A percentile compares a stretch with the other conserved stretches of the same genome.
phyloP scores from a whole-genome alignment of 2,888 invertebrate genomes.

The Priocnemis perturbator region DNA sequence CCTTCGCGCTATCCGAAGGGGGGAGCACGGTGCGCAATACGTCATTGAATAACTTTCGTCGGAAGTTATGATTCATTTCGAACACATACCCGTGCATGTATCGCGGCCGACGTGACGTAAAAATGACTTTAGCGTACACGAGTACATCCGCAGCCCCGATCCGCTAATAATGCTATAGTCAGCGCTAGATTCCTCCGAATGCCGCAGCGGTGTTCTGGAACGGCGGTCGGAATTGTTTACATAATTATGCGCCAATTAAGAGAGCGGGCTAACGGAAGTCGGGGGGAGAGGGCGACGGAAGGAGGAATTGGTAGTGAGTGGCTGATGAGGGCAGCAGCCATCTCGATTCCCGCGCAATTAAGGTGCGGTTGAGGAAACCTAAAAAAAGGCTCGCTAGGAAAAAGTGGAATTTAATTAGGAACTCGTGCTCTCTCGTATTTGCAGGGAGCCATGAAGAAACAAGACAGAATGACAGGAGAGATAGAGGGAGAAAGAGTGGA shows the following conservation, averaged over 20 bases:
- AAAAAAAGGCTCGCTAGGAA: conserved; percentile 63
- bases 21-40: not conserved
- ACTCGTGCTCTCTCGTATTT: conserved; percentile 67
- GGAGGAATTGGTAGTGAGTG: conserved; percentile 44
- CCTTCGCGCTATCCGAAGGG: not conserved
- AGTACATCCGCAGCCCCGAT: too few species aligned
- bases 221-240: conserved; percentile 66
- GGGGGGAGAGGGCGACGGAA: conserved; percentile 29
- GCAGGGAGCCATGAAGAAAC: conserved; percentile 69
- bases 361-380: conserved; percentile 72
- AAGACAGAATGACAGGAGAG: conserved; percentile 42
- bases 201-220: conserved; percentile 17
- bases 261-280: conserved; percentile 53
- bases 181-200: too few species aligned
- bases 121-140: too few species aligned
- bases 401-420: conserved; percentile 74
- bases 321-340: conserved; percentile 58
- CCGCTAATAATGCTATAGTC: too few species aligned
- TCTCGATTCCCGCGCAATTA: conserved; percentile 70
- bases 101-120: too few species aligned
- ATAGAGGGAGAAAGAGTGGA: conserved; percentile 24
- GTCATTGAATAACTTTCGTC: not conserved
- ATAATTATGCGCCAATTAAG: conserved; percentile 74
- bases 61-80: too few species aligned
- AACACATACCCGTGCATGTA: too few species aligned